Conservation (phyloP, 2,113 vertebrate genomes). For the Aythya baeri region DNA sequence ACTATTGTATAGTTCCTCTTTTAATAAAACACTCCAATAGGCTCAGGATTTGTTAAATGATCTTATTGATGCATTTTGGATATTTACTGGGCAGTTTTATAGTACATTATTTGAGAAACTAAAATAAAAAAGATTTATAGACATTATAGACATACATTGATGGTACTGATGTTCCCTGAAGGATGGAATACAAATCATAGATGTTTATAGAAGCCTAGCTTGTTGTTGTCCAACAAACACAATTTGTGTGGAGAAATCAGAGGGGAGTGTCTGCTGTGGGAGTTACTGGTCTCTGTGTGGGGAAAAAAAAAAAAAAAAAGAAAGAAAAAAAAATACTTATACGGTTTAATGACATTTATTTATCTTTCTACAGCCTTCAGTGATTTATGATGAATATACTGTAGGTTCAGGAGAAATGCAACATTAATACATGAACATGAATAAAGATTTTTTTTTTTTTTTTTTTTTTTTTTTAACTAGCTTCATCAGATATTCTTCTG, state of each 20-base stretch:
- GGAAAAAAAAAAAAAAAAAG: neutral
- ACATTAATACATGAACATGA: neutral
- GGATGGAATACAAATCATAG: neutral
- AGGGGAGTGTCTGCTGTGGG: neutral
- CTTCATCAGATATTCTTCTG: neutral
- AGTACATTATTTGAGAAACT: neutral
- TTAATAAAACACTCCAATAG: neutral
- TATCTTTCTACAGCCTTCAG: neutral
- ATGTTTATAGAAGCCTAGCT: neutral
- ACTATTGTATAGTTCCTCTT: neutral
- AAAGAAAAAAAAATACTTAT: neutral
- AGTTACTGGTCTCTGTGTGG: neutral
- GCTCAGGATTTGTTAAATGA: neutral
- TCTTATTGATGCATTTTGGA: neutral
- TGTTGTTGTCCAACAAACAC: neutral
- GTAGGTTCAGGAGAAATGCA: conserved; percentile 4
- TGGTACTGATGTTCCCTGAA: neutral
- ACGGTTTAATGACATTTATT: neutral
- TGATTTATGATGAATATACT: neutral
- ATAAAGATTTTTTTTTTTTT: neutral
- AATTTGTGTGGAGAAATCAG: neutral
- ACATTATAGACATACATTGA: neutral
- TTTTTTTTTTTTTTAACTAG: neutral
- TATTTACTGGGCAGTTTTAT: neutral
- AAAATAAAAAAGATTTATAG: neutral